Conservation (phyloP, 2,797 vertebrate species). For the Okamejei kenojei region DNA sequence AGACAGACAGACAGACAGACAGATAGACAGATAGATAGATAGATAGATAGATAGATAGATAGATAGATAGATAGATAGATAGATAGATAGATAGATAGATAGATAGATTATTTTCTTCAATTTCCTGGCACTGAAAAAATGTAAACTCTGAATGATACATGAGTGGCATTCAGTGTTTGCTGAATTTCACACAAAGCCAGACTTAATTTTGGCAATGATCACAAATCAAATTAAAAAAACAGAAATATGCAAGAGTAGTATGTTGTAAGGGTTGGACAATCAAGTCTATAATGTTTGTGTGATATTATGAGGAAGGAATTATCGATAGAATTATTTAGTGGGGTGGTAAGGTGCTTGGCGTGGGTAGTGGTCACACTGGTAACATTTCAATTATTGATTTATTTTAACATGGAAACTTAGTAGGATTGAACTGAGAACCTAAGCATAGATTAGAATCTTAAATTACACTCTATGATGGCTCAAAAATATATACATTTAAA, state of each 20-base stretch:
- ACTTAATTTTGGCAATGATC: not conserved
- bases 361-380: not conserved
- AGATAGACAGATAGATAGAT: no score
- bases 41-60: no score
- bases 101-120: no score
- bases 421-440: not conserved
- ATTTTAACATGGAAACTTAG: not conserved
- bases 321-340: not conserved
- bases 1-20: no score
- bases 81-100: no score
- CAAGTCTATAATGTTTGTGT: not conserved
- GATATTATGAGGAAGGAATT: not conserved
- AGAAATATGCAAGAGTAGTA: not conserved
- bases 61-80: no score
- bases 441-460: not conserved
- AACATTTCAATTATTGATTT: constrained; percentile 4
- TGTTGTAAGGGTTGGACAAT: not conserved
- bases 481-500: not conserved
- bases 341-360: not conserved
- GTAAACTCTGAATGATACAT: not conserved
- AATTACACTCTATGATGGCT: not conserved
- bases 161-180: not conserved
- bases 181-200: not conserved
- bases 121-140: not conserved
- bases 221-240: not conserved